Evolutionary conservation across 2,888 invertebrate genomes (phyloP).

Genomic region (Drosophila rellima): DNA sequence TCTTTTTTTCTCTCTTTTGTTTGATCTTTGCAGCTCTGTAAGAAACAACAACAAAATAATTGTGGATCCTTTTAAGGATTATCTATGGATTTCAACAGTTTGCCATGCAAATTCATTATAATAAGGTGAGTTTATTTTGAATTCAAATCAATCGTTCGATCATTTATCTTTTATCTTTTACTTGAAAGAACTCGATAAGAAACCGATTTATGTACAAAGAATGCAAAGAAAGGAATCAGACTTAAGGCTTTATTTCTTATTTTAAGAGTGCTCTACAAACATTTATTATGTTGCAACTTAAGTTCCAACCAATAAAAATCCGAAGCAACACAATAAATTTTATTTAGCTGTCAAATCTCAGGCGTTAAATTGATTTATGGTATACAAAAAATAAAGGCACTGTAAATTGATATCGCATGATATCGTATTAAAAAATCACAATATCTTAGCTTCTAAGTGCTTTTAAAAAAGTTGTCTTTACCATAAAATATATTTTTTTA

Average conservation of each 20-base stretch:
- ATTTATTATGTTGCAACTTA: neutral
- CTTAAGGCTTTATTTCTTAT: neutral
- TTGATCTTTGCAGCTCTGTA: conserved; percentile 43
- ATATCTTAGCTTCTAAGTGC: neutral
- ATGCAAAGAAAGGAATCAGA: neutral
- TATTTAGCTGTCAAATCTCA: neutral
- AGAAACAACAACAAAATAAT: conserved; percentile 4
- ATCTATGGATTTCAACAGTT: conserved; percentile 45
- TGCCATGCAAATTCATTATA: conserved; percentile 37
- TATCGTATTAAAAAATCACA: neutral
- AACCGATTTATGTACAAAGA: neutral
- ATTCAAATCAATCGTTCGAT: neutral
- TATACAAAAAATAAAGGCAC: neutral
- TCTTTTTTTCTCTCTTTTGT: neutral
- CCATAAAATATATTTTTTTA: neutral
- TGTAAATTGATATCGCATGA: neutral
- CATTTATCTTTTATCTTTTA: neutral
- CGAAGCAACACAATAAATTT: neutral
- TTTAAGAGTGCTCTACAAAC: conserved; percentile 1
- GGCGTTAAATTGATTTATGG: conserved; percentile 5
- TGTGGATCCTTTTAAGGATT: conserved; percentile 25
- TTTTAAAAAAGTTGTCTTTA: neutral
- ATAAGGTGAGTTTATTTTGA: conserved; percentile 43
- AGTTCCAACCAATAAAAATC: conserved; percentile 3
- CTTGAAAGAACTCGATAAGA: neutral